Percentiles rank a stretch among this genome's conserved stretches.
Conservation (phyloP, 2,888 invertebrate species). For the Dysmachus trigonus region DNA sequence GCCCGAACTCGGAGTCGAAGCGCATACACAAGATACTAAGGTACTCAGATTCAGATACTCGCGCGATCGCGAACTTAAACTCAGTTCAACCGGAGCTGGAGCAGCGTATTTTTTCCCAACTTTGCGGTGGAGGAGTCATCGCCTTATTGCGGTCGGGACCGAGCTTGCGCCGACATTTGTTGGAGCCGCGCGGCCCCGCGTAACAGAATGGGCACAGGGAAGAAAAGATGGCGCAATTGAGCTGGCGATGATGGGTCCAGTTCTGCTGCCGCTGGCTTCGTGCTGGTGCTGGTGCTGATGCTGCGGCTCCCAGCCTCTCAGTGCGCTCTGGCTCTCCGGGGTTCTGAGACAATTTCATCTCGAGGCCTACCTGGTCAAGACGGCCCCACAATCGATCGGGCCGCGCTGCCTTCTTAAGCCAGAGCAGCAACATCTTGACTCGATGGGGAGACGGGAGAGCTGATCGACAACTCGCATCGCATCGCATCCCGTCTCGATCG, state of each 20-base stretch:
- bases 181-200: not conserved
- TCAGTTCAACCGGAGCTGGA: conserved; percentile 26
- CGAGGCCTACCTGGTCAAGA: not conserved
- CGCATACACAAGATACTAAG: conserved; percentile 19
- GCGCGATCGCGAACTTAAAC: conserved; percentile 7
- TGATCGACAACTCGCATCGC: not conserved
- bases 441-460: not conserved
- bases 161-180: conserved; percentile 33
- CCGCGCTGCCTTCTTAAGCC: not conserved
- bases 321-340: not conserved
- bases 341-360: not conserved
- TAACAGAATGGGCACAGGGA: not conserved
- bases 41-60: not conserved
- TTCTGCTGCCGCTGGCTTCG: not conserved
- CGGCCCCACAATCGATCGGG: not conserved
- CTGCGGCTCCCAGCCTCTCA: not conserved
- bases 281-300: not conserved
- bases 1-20: not conserved
- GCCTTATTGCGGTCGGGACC: conserved; percentile 32
- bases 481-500: not conserved
- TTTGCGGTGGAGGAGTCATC: conserved; percentile 41
- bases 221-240: conserved; percentile 29
- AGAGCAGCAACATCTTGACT: not conserved
- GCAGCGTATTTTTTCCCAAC: conserved; percentile 12
- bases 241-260: conserved; percentile 39